Evolutionary conservation across 2,113 vertebrate species (phyloP).

Genomic region (Mus spicilegus): DNA sequence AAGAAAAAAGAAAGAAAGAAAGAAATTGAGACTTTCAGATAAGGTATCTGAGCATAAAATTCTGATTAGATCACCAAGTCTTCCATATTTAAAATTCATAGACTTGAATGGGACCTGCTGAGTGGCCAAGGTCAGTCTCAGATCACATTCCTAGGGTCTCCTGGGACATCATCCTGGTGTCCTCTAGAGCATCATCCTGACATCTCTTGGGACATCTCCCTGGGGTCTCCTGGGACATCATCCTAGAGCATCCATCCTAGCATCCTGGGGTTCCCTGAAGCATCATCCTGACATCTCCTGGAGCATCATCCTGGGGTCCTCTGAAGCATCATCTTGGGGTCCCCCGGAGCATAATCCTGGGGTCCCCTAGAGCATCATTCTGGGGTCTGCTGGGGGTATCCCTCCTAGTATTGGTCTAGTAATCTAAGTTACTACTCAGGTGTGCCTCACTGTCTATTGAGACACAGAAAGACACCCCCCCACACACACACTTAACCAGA

Average conservation of each 20-base stretch:
- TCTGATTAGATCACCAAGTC: neutral
- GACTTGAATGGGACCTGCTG: neutral
- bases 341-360: neutral
- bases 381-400: neutral
- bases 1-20: neutral
- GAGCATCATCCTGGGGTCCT: neutral
- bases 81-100: neutral
- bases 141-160: too few species aligned
- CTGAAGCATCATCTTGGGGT: too few species aligned
- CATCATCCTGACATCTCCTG: too few species aligned
- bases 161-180: neutral
- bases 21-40: neutral
- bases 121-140: neutral
- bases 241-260: neutral
- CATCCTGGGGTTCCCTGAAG: too few species aligned
- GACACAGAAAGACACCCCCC: neutral
- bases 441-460: neutral
- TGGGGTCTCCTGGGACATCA: neutral
- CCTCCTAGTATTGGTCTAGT: neutral
- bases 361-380: neutral
- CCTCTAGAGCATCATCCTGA: neutral
- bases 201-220: too few species aligned
- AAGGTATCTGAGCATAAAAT: neutral
- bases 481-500: neutral
- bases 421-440: neutral